Conservation (phyloP, 2,797 vertebrate genomes). For the Scomberomorus guttatus region DNA sequence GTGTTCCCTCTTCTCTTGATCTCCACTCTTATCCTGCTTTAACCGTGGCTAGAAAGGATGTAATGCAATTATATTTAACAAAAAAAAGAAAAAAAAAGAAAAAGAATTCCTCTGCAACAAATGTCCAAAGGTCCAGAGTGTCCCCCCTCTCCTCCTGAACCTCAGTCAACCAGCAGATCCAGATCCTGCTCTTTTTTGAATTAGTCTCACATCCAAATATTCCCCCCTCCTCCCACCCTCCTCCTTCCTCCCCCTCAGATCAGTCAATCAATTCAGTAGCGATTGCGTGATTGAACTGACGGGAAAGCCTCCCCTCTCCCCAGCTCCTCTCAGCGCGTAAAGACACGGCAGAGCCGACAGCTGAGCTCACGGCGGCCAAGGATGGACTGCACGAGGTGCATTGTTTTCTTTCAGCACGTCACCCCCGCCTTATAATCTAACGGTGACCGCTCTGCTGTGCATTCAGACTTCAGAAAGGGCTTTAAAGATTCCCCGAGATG, state of each 20-base stretch:
- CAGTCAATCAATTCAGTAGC: slow-evolving; percentile 37
- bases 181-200: slow-evolving; percentile 18
- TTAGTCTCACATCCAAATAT: slow-evolving; percentile 48
- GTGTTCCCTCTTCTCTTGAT: slow-evolving; percentile 13
- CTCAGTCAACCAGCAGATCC: slow-evolving; percentile 22
- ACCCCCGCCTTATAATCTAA: slow-evolving; percentile 35
- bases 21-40: neutral
- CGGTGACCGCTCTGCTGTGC: slow-evolving; percentile 38
- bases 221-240: neutral
- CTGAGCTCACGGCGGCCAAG: slow-evolving; percentile 52
- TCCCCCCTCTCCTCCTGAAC: neutral
- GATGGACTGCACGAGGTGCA: slow-evolving; percentile 36
- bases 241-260: slow-evolving; percentile 5
- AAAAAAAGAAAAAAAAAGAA: neutral
- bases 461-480: slow-evolving; percentile 30
- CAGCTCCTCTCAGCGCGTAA: slow-evolving; percentile 58
- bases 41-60: neutral
- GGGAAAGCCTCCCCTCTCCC: slow-evolving; percentile 47
- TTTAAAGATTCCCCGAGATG: slow-evolving; percentile 32
- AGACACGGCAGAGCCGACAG: slow-evolving; percentile 44
- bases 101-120: slow-evolving; percentile 11
- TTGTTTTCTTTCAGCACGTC: slow-evolving; percentile 41
- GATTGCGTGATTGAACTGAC: slow-evolving; percentile 47
- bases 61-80: neutral
- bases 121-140: slow-evolving; percentile 32